Conservation (phyloP, 92 coral and sea anemone species). For the Zoanthus sansibaricus region DNA sequence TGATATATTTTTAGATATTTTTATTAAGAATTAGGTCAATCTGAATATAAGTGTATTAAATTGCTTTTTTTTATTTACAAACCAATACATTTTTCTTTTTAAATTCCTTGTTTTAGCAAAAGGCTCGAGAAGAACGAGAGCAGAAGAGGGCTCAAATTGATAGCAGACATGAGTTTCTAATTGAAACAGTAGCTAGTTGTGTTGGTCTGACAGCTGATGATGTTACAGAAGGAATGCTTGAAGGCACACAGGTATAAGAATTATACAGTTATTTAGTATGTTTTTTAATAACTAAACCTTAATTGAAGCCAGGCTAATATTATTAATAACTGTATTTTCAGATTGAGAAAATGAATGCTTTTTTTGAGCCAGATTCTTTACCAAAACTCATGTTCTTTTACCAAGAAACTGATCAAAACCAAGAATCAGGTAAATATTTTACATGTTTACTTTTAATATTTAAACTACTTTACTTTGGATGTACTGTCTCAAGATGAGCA, state of each 20-base stretch:
- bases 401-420: constrained; percentile 86
- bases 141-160: constrained; percentile 91
- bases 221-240: constrained; percentile 88
- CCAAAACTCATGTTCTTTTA: constrained; percentile 89
- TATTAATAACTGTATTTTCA: constrained; percentile 36
- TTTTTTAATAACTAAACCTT: no score
- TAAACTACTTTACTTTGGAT: no score
- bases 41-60: no score
- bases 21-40: no score
- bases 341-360: constrained; percentile 95
- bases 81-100: not conserved
- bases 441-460: not conserved
- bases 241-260: constrained; percentile 85
- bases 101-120: constrained; percentile 67
- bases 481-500: no score
- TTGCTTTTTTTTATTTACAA: not conserved
- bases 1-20: no score
- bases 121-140: constrained; percentile 97
- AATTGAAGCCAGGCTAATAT: no score
- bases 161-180: constrained; percentile 89
- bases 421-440: constrained; percentile 81
- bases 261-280: not conserved
- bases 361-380: constrained; percentile 89
- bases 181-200: constrained; percentile 78
- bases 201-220: constrained; percentile 84